These are phyloP conservation scores for Chaetogeoica ovagalla DNA, from an alignment of 2,888 invertebrate species.

Conservation along the genomic window DNA sequence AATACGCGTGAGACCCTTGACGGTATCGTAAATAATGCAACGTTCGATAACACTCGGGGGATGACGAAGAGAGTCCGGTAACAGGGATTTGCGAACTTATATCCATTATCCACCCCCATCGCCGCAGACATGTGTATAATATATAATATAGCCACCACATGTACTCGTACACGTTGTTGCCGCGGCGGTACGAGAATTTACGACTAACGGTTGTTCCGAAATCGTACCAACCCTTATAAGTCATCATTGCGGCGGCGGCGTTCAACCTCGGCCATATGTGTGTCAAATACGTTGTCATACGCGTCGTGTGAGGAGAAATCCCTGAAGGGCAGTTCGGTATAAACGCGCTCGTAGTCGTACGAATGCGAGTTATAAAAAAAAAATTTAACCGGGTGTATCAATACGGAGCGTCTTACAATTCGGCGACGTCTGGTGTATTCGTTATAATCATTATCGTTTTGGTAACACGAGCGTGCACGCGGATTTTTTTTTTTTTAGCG, in stretches of 20 bases:
- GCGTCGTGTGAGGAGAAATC: neutral
- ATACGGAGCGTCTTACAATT: no score
- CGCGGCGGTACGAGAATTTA: neutral
- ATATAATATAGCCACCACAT: neutral
- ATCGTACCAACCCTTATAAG: conserved; percentile 17
- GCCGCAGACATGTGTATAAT: neutral
- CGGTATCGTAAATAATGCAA: conserved; percentile 29
- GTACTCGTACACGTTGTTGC: no score
- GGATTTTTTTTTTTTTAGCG: no score
- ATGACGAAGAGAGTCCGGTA: no score
- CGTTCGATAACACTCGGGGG: conserved; percentile 15
- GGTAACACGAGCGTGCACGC: no score
- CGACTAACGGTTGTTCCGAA: conserved; percentile 1
- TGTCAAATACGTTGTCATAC: no score
- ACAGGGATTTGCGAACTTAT: neutral
- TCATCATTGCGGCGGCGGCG: neutral
- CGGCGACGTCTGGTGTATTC: no score
- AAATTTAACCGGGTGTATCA: no score
- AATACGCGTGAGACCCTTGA: neutral
- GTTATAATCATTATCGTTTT: no score
- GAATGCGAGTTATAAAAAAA: no score
- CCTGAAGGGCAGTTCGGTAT: no score
- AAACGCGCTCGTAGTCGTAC: no score
- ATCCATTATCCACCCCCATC: conserved; percentile 36
- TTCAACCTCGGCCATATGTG: neutral